Evolutionary conservation across 2,888 invertebrate genomes (phyloP), one percentile per base, ranked within the genome.

Genomic region (Lamellibrachia satsuma): DNA sequence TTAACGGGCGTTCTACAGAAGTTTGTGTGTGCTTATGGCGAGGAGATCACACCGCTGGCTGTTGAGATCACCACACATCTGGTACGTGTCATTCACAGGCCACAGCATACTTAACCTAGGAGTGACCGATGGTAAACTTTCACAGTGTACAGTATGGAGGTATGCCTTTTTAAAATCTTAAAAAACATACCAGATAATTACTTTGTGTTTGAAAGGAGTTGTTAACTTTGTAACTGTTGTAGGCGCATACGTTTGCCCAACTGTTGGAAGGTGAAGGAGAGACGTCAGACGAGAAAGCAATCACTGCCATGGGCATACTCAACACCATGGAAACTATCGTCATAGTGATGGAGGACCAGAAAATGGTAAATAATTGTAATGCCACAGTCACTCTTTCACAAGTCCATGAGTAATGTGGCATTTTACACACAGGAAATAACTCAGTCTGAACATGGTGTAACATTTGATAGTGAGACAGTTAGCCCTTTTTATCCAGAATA

Each of bases 321-420:
- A 99, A 98, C 96, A 99, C 99, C 2, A 98, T 99, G 96, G 99
- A 99, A 97, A 99, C 99, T 0, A 97, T 99, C 75, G 97, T 99
- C 22, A 98, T 98, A 94, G 99, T 99, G 3, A 98, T 99, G 98
- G 99, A 99, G 96, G 96, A 96, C 92, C 95, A 96, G 92, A 95
- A 95, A 94, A 96, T 96, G 95, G 96, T 96, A 92, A 93, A 92
- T 90, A n/a, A 75, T n/a, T n/a, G n/a, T 11, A 75, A 6, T 75
- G 57, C 57, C 22, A 75, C 22, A 75, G 15, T 15, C 75, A 15
- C 22, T 11, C 39, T 22, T 15, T 90, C 90, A 90, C 15, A 1
- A 90, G 90, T 90, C 39, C 39, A 39, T 39, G 39, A 39, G 39
- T 39, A 39, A 39, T 39, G 39, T 39, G 39, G 39, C 39, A 39